A percentile compares a stretch with the other conserved stretches of the same genome.
phyloP scores from a whole-genome alignment of 2,888 invertebrate species.

The Chaitophorus viminalis region DNA sequence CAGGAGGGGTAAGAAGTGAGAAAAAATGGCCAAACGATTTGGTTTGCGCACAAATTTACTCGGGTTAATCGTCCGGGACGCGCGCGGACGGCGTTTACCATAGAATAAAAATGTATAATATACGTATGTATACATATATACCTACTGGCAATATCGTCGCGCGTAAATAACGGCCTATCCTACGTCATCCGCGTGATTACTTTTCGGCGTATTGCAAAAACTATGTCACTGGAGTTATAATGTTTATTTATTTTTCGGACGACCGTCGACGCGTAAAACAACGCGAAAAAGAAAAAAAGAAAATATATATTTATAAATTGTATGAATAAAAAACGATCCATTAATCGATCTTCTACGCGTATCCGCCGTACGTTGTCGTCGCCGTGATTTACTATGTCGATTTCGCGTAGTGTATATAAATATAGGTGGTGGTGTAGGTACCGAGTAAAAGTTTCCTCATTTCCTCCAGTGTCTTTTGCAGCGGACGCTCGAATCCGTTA shows the following conservation, averaged over 20 bases:
- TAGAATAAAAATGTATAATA: too few relatives aligned
- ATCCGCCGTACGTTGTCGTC: neutral
- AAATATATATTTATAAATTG: neutral
- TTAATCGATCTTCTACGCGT: conserved; percentile 21
- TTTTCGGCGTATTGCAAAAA: conserved; percentile 5
- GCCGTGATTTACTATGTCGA: neutral
- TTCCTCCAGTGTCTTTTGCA: neutral
- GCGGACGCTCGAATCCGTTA: neutral
- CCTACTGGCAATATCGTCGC: too few relatives aligned
- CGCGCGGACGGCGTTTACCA: too few relatives aligned
- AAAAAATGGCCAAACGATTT: conserved; percentile 33
- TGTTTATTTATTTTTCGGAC: conserved; percentile 21
- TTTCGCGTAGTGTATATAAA: neutral
- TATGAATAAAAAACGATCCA: conserved; percentile 14
- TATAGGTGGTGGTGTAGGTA: too few relatives aligned
- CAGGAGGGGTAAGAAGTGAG: neutral
- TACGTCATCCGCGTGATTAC: conserved; percentile 42
- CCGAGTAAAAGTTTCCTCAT: conserved; percentile 15
- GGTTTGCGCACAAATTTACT: conserved; percentile 19
- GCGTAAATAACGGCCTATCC: conserved; percentile 26
- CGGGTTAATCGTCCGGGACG: conserved; percentile 39
- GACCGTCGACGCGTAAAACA: conserved; percentile 1
- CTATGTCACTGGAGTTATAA: conserved; percentile 41
- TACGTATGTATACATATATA: too few relatives aligned
- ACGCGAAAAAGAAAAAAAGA: neutral